Evolutionary conservation across 2,888 invertebrate species (phyloP), one percentile per base, ranked within the genome.

Genomic region (Phymatocera aterrima): DNA sequence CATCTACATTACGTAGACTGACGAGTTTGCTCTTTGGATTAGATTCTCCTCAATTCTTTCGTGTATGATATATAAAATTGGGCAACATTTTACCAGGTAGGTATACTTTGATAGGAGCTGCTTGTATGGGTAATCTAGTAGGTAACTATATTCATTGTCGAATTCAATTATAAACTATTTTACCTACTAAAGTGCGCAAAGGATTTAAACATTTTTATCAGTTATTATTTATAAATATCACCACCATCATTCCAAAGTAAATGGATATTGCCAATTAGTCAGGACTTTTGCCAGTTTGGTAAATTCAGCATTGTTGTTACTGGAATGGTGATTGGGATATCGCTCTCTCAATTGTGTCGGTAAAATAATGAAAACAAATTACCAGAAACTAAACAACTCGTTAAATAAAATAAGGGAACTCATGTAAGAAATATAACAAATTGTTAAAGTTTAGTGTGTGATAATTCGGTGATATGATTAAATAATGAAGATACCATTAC

Each of bases 61-160:
- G 48, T 48, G 31, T n/a, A 75, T 75, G 75, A 75, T 75, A 75
- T 75, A 75, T 75, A 75, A 75, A 75, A 75, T 75, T 75, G 75
- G 60, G 34, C 75, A 75, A 57, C 57, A 57, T 54, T 57, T 48
- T 57, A 57, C 40, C 37, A 60, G 24, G n/a, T n/a, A n/a, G n/a
- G n/a, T n/a, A 54, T 57, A 75, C 54, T 54, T 75, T 57, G 4
- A 57, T 40, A 43, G 60, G 54, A 43, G 28, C 57, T 51, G 48
- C 31, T 24, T 24, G 34, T 24, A 21, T 54, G 75, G 40, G 40
- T 40, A 24, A 43, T 75, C 75, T 75, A 75, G 40, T 54, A n/a
- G n/a, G n/a, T n/a, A n/a, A n/a, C n/a, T 24, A 28, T 43, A 60
- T 57, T 75, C 1, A 5, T 8, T 75, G 18, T 54, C 24, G 40